Evolutionary conservation across 53 echinoderm and acorn worm species (phyloP), one percentile per base, ranked within the genome.

Genomic region (Hippasteria phrygiana): DNA sequence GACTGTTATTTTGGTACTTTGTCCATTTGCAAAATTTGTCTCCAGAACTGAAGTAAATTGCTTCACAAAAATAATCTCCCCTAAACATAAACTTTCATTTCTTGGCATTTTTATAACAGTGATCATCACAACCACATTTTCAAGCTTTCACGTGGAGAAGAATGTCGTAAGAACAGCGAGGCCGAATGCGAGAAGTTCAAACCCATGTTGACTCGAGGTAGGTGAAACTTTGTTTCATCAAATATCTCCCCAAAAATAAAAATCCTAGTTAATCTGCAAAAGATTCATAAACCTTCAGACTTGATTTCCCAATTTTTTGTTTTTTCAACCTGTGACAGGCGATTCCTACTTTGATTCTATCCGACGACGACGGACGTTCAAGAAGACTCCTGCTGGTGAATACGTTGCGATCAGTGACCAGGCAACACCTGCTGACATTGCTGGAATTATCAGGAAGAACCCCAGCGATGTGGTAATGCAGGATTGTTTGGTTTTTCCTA

Each of bases 61-160:
- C n/a, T n/a, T n/a, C n/a, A n/a, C n/a, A n/a, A n/a, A n/a, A n/a
- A n/a, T n/a, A 14, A 14, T 8, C 51, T 20, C 16, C 3, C 16
- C 2, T 51, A 0, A 13, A 17, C 0, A 7, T 59, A 24, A 59
- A 22, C 22, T 24, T 3, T 8, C 22, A 59, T 59, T 36, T 2
- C 18, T 11, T 82, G 20, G 11, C 14, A 48, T 46, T 70, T 50
- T 72, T 32, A 38, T 37, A n/a, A 13, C 88, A 88, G 88, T 20
- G 88, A 88, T 88, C 88, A 88, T 51, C 88, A 88, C 29, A 62
- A 88, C 41, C 88, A 88, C 65, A 76, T 88, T 17, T 88, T 76
- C 39, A 77, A 88, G 28, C 4, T 88, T 29, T 64, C 48, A 22
- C 17, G 42, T 17, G 85, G 85, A 26, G 54, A 54, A 64, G 39